Conservation (phyloP, 30 jellyfish, hydroid and myxozoan species). For the Aurelia coerulea region DNA sequence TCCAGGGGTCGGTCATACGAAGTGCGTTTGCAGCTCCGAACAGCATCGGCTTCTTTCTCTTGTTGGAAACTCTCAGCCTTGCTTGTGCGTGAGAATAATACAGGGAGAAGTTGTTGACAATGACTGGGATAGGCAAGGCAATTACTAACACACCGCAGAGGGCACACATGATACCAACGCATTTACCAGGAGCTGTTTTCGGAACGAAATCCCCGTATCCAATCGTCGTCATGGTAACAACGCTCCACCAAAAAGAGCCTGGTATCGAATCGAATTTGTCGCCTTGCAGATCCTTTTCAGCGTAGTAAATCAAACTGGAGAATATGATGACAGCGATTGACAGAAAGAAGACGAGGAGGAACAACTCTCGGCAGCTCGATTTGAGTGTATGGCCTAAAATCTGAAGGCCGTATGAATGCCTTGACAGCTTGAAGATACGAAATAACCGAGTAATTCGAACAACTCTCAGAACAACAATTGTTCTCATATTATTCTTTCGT, state of each 20-base stretch:
- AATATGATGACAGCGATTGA: slow-evolving; percentile 89
- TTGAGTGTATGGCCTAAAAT: slow-evolving; percentile 90
- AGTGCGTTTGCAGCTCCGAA: slow-evolving; percentile 81
- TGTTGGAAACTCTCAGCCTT: slow-evolving; percentile 70
- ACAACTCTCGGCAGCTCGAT: slow-evolving; percentile 91
- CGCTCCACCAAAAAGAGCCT: slow-evolving; percentile 96
- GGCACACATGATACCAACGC: slow-evolving; percentile 91
- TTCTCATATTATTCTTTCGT: slow-evolving; percentile 65
- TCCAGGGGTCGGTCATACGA: slow-evolving; percentile 81
- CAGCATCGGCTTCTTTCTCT: slow-evolving; percentile 65
- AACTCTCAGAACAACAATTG: slow-evolving; percentile 86
- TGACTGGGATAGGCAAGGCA: slow-evolving; percentile 91
- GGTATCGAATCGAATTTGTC: slow-evolving; percentile 87
- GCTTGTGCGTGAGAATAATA: slow-evolving; percentile 94
- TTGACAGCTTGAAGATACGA: slow-evolving; percentile 87
- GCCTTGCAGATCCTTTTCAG: slow-evolving; percentile 76
- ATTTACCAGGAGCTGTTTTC: slow-evolving; percentile 81
- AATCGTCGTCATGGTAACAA: slow-evolving; percentile 95
- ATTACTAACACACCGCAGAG: slow-evolving; percentile 93
- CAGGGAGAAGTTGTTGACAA: slow-evolving; percentile 87
- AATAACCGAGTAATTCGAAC: slow-evolving; percentile 85
- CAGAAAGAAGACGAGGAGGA: slow-evolving; percentile 78
- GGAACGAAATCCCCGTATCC: slow-evolving; percentile 97
- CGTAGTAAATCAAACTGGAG: slow-evolving; percentile 89
- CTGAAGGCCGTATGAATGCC: slow-evolving; percentile 93